Evolutionary conservation across 2,113 vertebrate species (phyloP), one percentile per base, ranked within the genome.

Genomic region (Bubo blakistoni): DNA sequence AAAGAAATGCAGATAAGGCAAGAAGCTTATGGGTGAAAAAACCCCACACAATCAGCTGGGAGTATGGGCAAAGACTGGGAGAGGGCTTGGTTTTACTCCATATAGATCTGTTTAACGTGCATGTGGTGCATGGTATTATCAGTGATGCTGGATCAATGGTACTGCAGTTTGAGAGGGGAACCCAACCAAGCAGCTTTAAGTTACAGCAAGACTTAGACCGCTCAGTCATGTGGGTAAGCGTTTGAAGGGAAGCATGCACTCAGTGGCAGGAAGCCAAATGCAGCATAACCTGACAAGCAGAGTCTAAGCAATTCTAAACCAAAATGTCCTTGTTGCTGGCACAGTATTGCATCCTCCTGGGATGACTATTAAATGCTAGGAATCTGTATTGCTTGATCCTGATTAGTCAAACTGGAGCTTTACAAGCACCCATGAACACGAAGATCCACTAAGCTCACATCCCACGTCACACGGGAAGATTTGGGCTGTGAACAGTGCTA

Each of bases 181-280:
- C 29, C 9, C 59, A 92, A 8, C 1, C 12, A 86, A 63, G 27
- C 11, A 81, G 30, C 34, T 87, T 61, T 49, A 69, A 78, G 49
- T 29, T 72, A 59, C n/a, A 65, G 58, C 44, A 91, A 59, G 17
- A 38, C 44, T 86, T 46, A 34, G 26, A 57, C 10, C 0, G 0
- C 34, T 61, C 7, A 1, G 5, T 73, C 11, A 38, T 1, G 0
- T 26, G 34, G 27, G 19, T 72, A n/a, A 86, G 40, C 2, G 0
- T 51, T 63, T 79, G 15, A 65, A 86, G 11, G n/a, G 12, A 86
- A 70, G 24, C 27, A 34, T 11, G 42, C 20, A 82, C 18, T 66
- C 55, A 44, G 0, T 11, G 12, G 13, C 36, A 84, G 21, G 38
- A 84, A 78, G 13, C 8, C 21, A 81, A 57, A 9, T 16, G 21